phyloP scores from a whole-genome alignment of 2,797 vertebrate species.

The Chiloscyllium punctatum region DNA sequence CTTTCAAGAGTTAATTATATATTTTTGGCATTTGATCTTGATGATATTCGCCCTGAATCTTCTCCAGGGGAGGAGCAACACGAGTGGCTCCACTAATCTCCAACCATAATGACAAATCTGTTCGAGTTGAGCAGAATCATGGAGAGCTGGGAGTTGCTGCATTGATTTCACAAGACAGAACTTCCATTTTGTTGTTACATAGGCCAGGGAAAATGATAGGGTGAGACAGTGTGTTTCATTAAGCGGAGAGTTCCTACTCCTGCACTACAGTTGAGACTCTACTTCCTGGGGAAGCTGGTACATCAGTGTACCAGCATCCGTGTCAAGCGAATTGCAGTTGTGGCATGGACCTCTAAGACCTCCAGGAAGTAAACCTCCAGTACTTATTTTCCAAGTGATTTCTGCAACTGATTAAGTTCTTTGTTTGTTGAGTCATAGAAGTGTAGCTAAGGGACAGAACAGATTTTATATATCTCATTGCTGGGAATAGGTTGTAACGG shows the following conservation, averaged over 20 bases:
- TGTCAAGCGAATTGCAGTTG: neutral
- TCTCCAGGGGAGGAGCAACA: neutral
- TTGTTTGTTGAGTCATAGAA: neutral
- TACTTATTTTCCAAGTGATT: neutral
- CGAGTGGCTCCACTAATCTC: neutral
- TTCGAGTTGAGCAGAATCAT: neutral
- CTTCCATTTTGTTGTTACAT: neutral
- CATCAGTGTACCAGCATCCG: neutral
- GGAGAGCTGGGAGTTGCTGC: neutral
- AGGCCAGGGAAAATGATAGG: neutral
- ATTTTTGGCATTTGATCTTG: neutral
- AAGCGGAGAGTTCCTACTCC: neutral
- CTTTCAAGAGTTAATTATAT: neutral
- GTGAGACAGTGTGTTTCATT: neutral
- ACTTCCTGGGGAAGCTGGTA: neutral
- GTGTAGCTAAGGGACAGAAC: neutral
- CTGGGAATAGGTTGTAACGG: neutral
- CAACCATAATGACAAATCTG: neutral
- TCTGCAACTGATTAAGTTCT: neutral
- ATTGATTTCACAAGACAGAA: no score
- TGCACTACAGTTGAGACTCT: neutral
- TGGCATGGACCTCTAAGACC: neutral
- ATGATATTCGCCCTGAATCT: neutral
- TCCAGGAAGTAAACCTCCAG: neutral
- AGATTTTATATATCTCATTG: neutral